Conservation (phyloP, 2,888 invertebrate genomes). For the Trichopria drosophilae region DNA sequence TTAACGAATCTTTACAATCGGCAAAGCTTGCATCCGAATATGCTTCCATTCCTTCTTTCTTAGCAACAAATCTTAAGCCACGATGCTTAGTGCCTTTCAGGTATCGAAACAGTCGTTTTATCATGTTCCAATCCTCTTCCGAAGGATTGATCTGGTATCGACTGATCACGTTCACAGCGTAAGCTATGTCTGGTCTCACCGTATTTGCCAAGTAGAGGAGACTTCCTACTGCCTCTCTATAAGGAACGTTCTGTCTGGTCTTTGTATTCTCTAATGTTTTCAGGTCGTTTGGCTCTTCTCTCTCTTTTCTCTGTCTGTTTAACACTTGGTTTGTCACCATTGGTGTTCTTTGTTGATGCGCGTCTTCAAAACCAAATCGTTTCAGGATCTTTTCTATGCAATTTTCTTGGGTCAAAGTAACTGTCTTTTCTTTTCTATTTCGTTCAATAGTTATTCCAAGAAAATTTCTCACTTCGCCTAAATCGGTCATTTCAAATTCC, state of each 20-base stretch:
- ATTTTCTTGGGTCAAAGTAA: neutral
- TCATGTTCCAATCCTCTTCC: constrained; percentile 23
- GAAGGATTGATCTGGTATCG: constrained; percentile 24
- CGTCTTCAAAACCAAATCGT: neutral
- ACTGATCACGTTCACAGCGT: constrained; percentile 25
- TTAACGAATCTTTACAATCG: no score
- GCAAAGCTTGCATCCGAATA: constrained; percentile 5
- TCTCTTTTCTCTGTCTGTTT: constrained; percentile 11
- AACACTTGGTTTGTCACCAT: constrained; percentile 21
- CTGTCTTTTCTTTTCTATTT: no score
- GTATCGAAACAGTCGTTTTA: constrained; percentile 24
- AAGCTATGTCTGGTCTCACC: constrained; percentile 27
- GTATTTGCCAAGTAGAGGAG: constrained; percentile 33
- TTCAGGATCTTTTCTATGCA: neutral
- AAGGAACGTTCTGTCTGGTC: constrained; percentile 12
- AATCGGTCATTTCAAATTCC: neutral
- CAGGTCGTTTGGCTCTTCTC: neutral
- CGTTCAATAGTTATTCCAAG: neutral
- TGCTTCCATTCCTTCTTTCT: no score
- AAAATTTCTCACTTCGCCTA: neutral
- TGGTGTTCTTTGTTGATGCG: neutral
- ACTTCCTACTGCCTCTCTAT: constrained; percentile 37
- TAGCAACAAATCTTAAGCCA: no score
- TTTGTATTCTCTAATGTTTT: neutral
- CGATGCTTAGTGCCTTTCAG: constrained; percentile 19